Conservation (phyloP, 1,140 invertebrate genomes). For the Drosophila dunni region DNA sequence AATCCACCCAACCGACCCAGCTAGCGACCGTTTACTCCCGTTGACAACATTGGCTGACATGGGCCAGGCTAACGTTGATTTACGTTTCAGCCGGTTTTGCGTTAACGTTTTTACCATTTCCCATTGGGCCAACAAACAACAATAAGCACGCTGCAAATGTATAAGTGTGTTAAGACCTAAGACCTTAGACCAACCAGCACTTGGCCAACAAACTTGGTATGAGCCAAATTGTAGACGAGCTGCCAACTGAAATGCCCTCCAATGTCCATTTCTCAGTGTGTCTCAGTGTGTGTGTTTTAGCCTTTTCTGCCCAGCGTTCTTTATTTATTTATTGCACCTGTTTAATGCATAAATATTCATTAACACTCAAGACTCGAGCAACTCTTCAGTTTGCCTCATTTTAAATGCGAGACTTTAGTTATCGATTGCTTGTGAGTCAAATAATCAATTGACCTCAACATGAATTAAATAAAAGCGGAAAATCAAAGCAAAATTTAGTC, state of each 20-base stretch:
- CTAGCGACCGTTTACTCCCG: conserved; percentile 6
- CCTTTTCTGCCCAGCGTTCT: conserved; percentile 22
- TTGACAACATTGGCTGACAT: conserved; percentile 58
- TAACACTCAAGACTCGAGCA: conserved; percentile 5
- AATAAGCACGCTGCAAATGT: conserved; percentile 48
- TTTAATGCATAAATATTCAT: conserved; percentile 74
- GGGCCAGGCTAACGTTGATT: conserved; percentile 71
- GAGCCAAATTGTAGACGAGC: background rate
- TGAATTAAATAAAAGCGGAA: background rate
- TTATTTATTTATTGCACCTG: conserved; percentile 49
- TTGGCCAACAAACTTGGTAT: conserved; percentile 43
- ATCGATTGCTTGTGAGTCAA: background rate
- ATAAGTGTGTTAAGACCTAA: conserved; percentile 4
- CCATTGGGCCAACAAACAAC: conserved; percentile 77
- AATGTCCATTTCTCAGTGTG: conserved; percentile 36
- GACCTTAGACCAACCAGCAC: too few species aligned
- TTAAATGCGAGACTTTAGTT: background rate
- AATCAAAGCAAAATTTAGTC: too few species aligned
- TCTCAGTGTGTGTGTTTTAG: conserved; percentile 27
- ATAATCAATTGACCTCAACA: conserved; percentile 1
- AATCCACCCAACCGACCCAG: conserved; percentile 6
- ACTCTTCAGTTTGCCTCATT: conserved; percentile 1
- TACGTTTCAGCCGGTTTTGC: conserved; percentile 46
- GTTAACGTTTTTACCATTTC: conserved; percentile 37
- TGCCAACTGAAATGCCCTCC: conserved; percentile 35